phyloP scores from a whole-genome alignment of 2,797 vertebrate species.

The Loris lydekkerianus region DNA sequence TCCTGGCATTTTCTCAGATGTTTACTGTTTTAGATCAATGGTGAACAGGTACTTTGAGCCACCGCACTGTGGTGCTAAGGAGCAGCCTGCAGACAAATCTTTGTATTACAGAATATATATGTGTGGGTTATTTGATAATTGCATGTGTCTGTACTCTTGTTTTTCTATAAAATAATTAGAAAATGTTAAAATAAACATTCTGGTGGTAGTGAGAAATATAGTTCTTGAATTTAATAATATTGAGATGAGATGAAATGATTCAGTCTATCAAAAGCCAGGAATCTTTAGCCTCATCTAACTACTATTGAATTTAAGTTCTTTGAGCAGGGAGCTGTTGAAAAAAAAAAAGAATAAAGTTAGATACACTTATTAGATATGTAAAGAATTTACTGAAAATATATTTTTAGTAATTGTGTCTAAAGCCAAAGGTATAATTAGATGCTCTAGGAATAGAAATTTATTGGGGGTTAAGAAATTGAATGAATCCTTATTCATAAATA shows the following conservation, averaged over 20 bases:
- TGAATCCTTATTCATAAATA: neutral
- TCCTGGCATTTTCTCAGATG: neutral
- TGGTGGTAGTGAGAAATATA: neutral
- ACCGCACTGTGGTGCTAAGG: neutral
- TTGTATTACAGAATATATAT: neutral
- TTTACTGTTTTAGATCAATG: neutral
- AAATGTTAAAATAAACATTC: neutral
- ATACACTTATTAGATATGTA: neutral
- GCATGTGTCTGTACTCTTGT: neutral
- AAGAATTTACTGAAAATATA: neutral
- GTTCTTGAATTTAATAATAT: neutral
- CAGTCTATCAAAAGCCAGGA: neutral
- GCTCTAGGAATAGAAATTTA: neutral
- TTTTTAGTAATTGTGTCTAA: constrained; percentile 1
- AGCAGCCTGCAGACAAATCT: neutral
- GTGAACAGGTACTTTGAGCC: neutral
- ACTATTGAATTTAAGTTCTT: neutral
- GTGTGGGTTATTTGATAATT: constrained; percentile 23
- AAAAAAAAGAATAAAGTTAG: neutral
- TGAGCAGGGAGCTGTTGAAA: neutral
- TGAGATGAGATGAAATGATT: neutral
- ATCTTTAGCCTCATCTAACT: neutral
- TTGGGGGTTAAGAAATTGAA: neutral
- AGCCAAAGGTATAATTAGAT: neutral
- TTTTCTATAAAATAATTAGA: neutral